phyloP scores from a whole-genome alignment of 2,888 invertebrate species.

The Rambutsinella grinnellia region DNA sequence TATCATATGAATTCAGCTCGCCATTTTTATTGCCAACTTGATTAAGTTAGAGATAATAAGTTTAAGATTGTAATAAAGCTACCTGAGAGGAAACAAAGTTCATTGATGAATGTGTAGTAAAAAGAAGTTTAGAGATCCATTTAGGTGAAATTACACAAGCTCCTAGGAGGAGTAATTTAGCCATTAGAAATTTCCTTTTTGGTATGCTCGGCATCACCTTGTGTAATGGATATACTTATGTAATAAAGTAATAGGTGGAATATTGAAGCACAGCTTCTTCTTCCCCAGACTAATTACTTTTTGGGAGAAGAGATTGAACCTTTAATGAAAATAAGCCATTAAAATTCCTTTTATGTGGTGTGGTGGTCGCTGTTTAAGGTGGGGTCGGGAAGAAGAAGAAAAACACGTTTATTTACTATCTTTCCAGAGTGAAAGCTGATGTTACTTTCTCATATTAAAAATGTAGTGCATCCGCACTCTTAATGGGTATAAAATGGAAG shows the following conservation, averaged over 20 bases:
- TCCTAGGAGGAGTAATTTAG: constrained; percentile 25
- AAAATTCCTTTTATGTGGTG: constrained; percentile 57
- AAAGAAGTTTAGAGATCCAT: no score
- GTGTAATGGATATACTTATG: background rate
- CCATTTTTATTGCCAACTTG: no score
- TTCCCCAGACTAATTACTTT: constrained; percentile 52
- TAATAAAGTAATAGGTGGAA: background rate
- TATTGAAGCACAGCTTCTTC: background rate
- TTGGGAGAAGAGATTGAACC: constrained; percentile 53
- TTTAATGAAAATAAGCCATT: constrained; percentile 57
- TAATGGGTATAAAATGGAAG: no score
- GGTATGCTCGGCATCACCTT: no score
- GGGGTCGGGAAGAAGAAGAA: constrained; percentile 49
- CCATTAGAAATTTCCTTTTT: background rate
- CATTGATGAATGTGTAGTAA: no score
- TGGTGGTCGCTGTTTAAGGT: constrained; percentile 43
- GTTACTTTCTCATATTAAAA: background rate
- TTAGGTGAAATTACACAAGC: no score
- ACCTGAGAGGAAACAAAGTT: no score
- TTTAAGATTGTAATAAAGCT: no score
- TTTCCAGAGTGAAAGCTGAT: background rate
- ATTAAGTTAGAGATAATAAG: no score
- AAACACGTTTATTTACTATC: constrained; percentile 53
- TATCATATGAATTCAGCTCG: no score
- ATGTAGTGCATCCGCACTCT: background rate